phyloP scores from a whole-genome alignment of 2,888 invertebrate species.

The Netelia inedita region DNA sequence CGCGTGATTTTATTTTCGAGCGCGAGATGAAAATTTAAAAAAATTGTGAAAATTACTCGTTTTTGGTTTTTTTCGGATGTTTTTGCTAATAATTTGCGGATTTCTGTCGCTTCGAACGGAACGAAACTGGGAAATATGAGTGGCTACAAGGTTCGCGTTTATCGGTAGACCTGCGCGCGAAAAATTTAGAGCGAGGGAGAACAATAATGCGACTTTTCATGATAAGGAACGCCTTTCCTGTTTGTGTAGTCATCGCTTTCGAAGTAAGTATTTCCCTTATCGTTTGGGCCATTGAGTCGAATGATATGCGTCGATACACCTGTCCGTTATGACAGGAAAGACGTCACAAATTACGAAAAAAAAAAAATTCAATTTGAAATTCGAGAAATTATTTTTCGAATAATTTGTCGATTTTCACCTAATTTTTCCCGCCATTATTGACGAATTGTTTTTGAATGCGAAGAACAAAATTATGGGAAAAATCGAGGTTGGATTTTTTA shows the following conservation, averaged over 20 bases:
- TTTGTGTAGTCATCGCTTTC: neutral
- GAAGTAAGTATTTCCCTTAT: neutral
- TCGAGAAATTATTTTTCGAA: too few relatives aligned
- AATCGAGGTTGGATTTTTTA: too few relatives aligned
- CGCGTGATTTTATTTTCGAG: too few relatives aligned
- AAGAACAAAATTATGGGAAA: too few relatives aligned
- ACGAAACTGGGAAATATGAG: neutral
- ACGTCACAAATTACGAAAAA: neutral
- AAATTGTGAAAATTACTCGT: too few relatives aligned
- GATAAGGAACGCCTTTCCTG: constrained; percentile 26
- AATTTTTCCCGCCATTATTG: too few relatives aligned
- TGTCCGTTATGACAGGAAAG: neutral
- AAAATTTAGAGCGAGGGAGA: neutral
- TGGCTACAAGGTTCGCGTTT: neutral
- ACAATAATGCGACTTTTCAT: constrained; percentile 19
- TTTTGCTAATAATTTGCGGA: neutral
- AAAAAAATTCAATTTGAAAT: too few relatives aligned
- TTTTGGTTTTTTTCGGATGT: too few relatives aligned
- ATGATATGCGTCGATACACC: neutral
- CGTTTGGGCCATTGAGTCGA: neutral
- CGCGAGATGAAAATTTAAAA: too few relatives aligned
- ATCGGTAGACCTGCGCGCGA: neutral
- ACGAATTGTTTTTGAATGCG: too few relatives aligned
- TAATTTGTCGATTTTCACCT: too few relatives aligned
- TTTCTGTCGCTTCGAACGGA: neutral